A percentile compares a stretch with the other conserved stretches of the same genome.
Evolutionary conservation across 1,140 invertebrate genomes (phyloP).

Genomic region (Drosophila mayri): DNA sequence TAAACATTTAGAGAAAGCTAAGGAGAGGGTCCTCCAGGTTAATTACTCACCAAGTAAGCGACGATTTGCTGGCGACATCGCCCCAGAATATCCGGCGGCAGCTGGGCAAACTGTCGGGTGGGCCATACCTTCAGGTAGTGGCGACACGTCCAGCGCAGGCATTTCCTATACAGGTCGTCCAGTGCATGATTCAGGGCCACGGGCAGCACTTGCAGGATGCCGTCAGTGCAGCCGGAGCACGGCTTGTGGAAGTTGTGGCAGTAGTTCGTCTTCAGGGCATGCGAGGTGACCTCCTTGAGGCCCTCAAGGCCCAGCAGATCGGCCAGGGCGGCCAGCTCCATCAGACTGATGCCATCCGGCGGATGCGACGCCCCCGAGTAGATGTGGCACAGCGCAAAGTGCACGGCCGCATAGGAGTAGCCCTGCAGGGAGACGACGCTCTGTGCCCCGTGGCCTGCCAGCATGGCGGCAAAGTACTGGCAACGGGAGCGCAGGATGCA

Average conservation of each 20-base stretch:
- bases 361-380: slow-evolving; percentile 95
- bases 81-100: slow-evolving; percentile 92
- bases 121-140: slow-evolving; percentile 95
- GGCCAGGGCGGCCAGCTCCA: slow-evolving; percentile 93
- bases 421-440: slow-evolving; percentile 93
- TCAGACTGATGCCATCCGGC: slow-evolving; percentile 92
- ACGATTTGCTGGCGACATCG: slow-evolving; percentile 93
- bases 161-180: slow-evolving; percentile 94
- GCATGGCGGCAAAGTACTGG: slow-evolving; percentile 95
- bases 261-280: slow-evolving; percentile 94
- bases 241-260: slow-evolving; percentile 92
- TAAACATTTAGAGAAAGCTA: background rate
- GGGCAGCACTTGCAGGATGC: slow-evolving; percentile 93
- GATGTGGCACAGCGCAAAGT: slow-evolving; percentile 96
- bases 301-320: slow-evolving; percentile 95
- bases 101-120: slow-evolving; percentile 92
- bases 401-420: slow-evolving; percentile 93
- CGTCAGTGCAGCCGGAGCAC: slow-evolving; percentile 90
- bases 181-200: slow-evolving; percentile 93
- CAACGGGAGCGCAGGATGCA: slow-evolving; percentile 95
- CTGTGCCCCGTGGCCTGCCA: slow-evolving; percentile 93
- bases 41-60: slow-evolving; percentile 85
- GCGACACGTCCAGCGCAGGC: slow-evolving; percentile 93
- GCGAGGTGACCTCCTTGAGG: slow-evolving; percentile 94
- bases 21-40: rapidly evolving